phyloP scores from a whole-genome alignment of 2,888 invertebrate genomes.

The Gortyna flavago region DNA sequence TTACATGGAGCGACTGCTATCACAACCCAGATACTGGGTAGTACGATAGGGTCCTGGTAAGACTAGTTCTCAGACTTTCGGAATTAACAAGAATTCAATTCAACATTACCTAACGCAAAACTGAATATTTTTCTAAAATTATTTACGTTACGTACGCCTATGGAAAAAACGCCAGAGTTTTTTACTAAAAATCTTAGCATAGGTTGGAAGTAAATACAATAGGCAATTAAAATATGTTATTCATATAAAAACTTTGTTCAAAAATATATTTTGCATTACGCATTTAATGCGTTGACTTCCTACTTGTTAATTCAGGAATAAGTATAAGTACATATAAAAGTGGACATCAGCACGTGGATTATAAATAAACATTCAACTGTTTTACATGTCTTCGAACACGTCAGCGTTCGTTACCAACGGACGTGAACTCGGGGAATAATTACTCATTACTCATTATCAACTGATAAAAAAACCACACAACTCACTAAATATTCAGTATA shows the following conservation, averaged over 20 bases:
- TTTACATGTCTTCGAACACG: constrained; percentile 15
- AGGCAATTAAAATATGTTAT: constrained; percentile 29
- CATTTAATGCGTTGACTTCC: constrained; percentile 22
- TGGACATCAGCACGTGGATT: not conserved
- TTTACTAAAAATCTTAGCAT: not conserved
- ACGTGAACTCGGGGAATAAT: not conserved
- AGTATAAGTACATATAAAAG: not conserved
- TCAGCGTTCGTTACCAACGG: constrained; percentile 19
- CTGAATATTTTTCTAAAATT: constrained; percentile 16
- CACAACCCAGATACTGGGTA: too few relatives aligned
- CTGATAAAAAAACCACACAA: constrained; percentile 13
- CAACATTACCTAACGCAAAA: too few relatives aligned
- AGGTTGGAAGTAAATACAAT: constrained; percentile 24
- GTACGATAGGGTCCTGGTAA: too few relatives aligned
- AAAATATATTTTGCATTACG: constrained; percentile 20
- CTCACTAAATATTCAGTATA: not conserved
- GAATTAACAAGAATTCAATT: too few relatives aligned
- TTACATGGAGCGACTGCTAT: too few relatives aligned
- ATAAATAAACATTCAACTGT: constrained; percentile 1
- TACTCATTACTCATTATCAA: constrained; percentile 18
- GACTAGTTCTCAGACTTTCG: too few relatives aligned
- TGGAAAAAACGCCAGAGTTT: not conserved
- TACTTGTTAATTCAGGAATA: constrained; percentile 15
- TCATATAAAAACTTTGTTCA: not conserved
- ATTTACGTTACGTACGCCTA: constrained; percentile 19